phyloP scores from a whole-genome alignment of 2,888 invertebrate genomes.

The Crocallis elinguaria region DNA sequence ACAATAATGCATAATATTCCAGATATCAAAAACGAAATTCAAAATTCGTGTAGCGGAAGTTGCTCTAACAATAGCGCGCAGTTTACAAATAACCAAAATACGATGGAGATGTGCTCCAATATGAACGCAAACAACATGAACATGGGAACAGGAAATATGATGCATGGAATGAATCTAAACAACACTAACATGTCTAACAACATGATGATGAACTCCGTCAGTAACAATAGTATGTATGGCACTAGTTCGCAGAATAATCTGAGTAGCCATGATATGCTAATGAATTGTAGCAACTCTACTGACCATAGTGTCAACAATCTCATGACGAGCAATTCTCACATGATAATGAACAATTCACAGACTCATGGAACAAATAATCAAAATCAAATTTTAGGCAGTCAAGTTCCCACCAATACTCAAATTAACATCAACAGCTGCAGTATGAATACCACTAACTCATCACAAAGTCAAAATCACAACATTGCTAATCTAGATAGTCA shows the following conservation, averaged over 20 bases:
- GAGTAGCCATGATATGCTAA: constrained; percentile 71
- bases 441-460: constrained; percentile 62
- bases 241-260: constrained; percentile 62
- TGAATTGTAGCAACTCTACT: constrained; percentile 71
- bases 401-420: constrained; percentile 65
- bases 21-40: constrained; percentile 79
- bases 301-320: constrained; percentile 72
- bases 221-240: constrained; percentile 67
- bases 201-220: constrained; percentile 73
- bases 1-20: constrained; percentile 78
- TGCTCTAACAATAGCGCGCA: constrained; percentile 70
- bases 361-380: constrained; percentile 62
- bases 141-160: constrained; percentile 67
- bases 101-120: constrained; percentile 75
- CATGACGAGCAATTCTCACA: constrained; percentile 68
- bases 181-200: constrained; percentile 68
- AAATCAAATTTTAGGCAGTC: constrained; percentile 66
- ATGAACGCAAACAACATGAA: constrained; percentile 69
- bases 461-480: constrained; percentile 65
- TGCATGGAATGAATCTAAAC: constrained; percentile 72
- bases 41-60: constrained; percentile 75
- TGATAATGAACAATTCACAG: constrained; percentile 75
- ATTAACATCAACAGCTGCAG: constrained; percentile 77
- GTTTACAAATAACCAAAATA: constrained; percentile 66
- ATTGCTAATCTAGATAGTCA: constrained; percentile 66